Conservation (phyloP, 2,797 vertebrate species). For the Chelmon rostratus region DNA sequence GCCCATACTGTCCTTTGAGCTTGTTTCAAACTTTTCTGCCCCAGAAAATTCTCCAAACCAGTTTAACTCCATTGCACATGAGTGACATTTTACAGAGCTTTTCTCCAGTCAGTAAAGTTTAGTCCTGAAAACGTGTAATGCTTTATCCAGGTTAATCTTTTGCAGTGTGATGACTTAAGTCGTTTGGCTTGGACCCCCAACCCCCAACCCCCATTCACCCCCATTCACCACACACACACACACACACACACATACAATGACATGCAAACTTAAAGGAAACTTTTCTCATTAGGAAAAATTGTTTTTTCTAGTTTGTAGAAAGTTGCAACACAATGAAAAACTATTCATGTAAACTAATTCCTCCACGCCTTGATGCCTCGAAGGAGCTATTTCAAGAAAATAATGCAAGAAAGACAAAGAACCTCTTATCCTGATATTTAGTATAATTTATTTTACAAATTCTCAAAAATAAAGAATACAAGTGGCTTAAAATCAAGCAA, state of each 20-base stretch:
- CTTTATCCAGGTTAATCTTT: slow-evolving; percentile 4
- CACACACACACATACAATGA: background rate
- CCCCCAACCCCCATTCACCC: slow-evolving; percentile 23
- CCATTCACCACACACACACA: background rate
- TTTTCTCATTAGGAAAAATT: background rate
- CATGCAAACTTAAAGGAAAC: background rate
- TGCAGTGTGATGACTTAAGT: slow-evolving; percentile 30
- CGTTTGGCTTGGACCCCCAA: slow-evolving; percentile 30
- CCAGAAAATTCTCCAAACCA: background rate
- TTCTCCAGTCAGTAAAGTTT: background rate
- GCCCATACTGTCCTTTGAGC: background rate
- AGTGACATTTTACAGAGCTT: background rate
- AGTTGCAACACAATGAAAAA: background rate
- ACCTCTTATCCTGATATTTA: background rate
- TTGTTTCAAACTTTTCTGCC: background rate
- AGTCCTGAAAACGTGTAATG: background rate
- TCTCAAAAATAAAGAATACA: background rate
- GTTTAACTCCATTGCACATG: background rate
- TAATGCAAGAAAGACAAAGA: background rate
- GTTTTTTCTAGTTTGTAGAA: background rate
- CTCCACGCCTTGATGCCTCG: background rate
- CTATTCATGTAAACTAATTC: background rate
- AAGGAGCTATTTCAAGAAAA: background rate
- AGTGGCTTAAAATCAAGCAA: background rate
- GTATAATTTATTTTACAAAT: background rate